A percentile compares a stretch with the other conserved stretches of the same genome.
Conservation (phyloP, 2,113 vertebrate species). For the Strigops habroptila region DNA sequence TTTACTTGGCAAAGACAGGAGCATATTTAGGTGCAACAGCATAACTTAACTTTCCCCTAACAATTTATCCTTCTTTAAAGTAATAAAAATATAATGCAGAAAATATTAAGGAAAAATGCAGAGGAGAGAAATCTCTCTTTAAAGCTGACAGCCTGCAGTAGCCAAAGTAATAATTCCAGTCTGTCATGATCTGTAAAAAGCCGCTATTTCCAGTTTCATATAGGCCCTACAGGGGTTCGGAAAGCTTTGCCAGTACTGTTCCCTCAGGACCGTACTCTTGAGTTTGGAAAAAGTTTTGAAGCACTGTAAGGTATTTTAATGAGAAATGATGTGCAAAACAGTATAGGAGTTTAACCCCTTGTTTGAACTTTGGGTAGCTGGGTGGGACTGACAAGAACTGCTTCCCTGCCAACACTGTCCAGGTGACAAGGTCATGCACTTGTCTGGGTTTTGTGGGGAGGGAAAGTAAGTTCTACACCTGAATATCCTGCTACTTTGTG, state of each 20-base stretch:
- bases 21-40: not conserved
- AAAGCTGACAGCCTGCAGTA: not conserved
- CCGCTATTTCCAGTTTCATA: constrained; percentile 19
- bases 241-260: not conserved
- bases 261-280: not conserved
- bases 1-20: not conserved
- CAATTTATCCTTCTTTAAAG: not conserved
- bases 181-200: not conserved
- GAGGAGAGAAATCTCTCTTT: not conserved
- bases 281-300: constrained; percentile 21
- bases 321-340: not conserved
- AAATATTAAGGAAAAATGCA: not conserved
- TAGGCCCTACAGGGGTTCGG: not conserved
- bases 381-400: not conserved
- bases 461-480: not conserved
- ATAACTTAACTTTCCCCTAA: not conserved
- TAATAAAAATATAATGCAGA: not conserved
- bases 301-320: not conserved
- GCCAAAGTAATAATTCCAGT: constrained; percentile 3
- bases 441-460: not conserved
- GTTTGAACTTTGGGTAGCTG: not conserved
- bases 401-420: not conserved
- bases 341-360: not conserved
- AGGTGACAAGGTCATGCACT: not conserved
- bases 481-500: not conserved